A percentile compares a stretch with the other conserved stretches of the same genome.
phyloP scores from a whole-genome alignment of 92 coral and sea anemone species.

The Virgularia gustaviana region DNA sequence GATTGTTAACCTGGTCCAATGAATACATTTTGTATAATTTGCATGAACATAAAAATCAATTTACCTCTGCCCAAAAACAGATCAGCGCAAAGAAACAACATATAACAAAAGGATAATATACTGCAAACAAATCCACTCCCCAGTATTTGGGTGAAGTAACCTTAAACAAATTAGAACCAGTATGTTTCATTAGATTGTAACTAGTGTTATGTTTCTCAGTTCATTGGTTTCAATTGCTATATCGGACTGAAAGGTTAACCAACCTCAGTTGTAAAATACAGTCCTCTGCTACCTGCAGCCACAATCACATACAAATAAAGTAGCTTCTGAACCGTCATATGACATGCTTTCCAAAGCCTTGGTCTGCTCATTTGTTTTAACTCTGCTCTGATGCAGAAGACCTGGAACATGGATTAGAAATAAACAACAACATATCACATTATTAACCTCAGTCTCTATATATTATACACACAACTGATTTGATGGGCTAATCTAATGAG shows the following conservation, averaged over 20 bases:
- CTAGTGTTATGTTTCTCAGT: no score
- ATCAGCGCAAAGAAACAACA: conserved; percentile 89
- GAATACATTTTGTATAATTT: background rate
- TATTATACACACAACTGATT: background rate
- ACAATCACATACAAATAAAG: conserved; percentile 80
- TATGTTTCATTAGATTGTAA: no score
- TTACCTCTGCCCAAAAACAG: conserved; percentile 99
- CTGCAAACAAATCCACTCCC: conserved; percentile 77
- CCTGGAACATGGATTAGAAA: conserved; percentile 37
- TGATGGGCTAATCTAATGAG: background rate
- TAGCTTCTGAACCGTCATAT: conserved; percentile 88
- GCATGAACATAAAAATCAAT: background rate
- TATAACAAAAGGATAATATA: conserved; percentile 87
- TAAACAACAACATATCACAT: background rate
- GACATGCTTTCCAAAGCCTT: conserved; percentile 76
- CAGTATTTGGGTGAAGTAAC: conserved; percentile 67
- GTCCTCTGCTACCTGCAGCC: conserved; percentile 94
- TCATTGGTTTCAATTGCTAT: no score
- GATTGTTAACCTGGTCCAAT: background rate
- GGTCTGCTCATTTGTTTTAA: conserved; percentile 67
- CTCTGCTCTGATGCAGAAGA: conserved; percentile 81
- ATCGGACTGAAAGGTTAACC: no score
- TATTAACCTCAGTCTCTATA: background rate
- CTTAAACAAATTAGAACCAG: no score
- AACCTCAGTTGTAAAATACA: conserved; percentile 90